These are phyloP conservation scores for Chlamydotis undulata DNA, from an alignment of 2,113 vertebrate species.

Conservation along the genomic window DNA sequence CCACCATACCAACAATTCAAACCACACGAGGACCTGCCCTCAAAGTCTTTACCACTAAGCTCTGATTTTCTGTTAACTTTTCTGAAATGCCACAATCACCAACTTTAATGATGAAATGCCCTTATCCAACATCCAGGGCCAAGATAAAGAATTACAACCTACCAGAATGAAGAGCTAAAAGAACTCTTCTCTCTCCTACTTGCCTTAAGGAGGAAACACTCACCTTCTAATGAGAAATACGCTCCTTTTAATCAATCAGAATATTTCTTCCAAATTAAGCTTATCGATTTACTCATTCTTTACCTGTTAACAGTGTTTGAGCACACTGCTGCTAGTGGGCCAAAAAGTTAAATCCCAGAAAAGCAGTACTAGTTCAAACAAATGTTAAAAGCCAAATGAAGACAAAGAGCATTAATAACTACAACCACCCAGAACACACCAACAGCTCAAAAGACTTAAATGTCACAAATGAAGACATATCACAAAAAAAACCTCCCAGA, in stretches of 20 bases:
- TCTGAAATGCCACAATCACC: neutral
- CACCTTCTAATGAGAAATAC: neutral
- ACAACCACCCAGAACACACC: neutral
- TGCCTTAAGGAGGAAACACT: neutral
- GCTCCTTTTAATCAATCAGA: neutral
- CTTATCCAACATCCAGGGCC: neutral
- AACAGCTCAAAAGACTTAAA: neutral
- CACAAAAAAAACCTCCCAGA: neutral
- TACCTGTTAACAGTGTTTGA: neutral
- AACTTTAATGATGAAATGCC: neutral
- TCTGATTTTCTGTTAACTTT: neutral
- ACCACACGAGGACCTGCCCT: neutral
- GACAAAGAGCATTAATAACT: neutral
- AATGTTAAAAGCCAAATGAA: neutral
- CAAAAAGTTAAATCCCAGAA: neutral
- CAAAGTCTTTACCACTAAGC: neutral
- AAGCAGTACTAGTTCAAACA: neutral
- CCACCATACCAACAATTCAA: neutral
- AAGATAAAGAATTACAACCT: neutral
- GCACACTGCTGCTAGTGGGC: neutral
- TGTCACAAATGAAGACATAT: neutral
- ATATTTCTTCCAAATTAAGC: neutral
- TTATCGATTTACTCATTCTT: neutral
- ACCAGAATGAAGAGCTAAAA: neutral
- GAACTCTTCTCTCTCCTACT: neutral